Percentiles rank a stretch among this genome's conserved stretches.
These are phyloP conservation scores for Antennarius striatus DNA, from an alignment of 2,113 vertebrate genomes.

Conservation along the genomic window DNA sequence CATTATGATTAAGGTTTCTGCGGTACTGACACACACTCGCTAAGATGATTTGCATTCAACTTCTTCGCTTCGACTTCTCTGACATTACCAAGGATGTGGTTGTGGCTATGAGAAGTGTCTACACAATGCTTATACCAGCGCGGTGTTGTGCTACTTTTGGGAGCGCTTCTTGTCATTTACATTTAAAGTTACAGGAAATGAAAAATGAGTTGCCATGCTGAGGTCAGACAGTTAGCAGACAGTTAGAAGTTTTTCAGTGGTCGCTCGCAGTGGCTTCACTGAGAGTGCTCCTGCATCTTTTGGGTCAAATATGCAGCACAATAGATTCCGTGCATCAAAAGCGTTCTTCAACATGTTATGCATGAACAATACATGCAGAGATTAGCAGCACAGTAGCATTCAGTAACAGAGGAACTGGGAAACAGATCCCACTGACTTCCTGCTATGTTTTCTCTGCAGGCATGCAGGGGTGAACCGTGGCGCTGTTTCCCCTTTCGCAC, in stretches of 20 bases:
- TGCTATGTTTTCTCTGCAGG: conserved; percentile 62
- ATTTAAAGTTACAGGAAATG: conserved; percentile 79
- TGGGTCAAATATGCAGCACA: neutral
- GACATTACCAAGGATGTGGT: conserved; percentile 77
- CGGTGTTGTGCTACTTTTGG: conserved; percentile 57
- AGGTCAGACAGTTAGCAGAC: conserved; percentile 49
- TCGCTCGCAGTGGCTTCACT: neutral
- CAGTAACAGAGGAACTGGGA: conserved; percentile 35
- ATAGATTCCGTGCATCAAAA: neutral
- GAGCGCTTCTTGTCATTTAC: conserved; percentile 37
- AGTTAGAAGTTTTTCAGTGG: conserved; percentile 5
- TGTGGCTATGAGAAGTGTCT: conserved; percentile 31
- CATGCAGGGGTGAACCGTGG: conserved; percentile 55
- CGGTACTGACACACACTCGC: conserved; percentile 25
- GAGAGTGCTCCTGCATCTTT: conserved; percentile 25
- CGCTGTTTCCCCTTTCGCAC: conserved; percentile 67
- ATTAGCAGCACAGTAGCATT: neutral
- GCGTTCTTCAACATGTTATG: neutral
- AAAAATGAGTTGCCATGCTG: conserved; percentile 67
- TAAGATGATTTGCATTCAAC: conserved; percentile 41
- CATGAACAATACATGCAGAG: no score
- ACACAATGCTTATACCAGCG: conserved; percentile 9
- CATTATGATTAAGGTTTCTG: conserved; percentile 32
- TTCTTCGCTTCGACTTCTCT: conserved; percentile 42
- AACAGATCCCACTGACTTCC: conserved; percentile 37